These are phyloP conservation scores for Lymantria monacha DNA, from an alignment of 2,888 invertebrate genomes.

Conservation along the genomic window DNA sequence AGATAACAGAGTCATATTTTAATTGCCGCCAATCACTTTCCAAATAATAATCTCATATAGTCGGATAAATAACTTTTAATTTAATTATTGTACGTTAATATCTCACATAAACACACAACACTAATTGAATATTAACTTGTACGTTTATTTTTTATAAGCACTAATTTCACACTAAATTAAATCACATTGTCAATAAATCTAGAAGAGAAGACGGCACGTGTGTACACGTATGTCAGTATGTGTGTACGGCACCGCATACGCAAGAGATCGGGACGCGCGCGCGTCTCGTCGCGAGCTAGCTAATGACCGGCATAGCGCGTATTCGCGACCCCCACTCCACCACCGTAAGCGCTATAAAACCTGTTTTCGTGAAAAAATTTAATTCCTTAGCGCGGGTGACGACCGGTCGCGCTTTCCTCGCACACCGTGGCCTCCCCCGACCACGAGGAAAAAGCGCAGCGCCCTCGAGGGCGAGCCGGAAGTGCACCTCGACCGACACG, in stretches of 20 bases:
- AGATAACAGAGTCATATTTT: not conserved
- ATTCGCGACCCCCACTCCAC: constrained; percentile 78
- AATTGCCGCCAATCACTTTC: not conserved
- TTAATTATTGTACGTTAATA: not conserved
- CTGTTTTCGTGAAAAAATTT: constrained; percentile 81
- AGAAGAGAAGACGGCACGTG: constrained; percentile 27
- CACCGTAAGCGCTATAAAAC: constrained; percentile 77
- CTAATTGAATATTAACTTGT: not conserved
- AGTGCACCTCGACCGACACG: constrained; percentile 75
- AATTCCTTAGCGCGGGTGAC: constrained; percentile 74
- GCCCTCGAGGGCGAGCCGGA: constrained; percentile 70
- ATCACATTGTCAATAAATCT: constrained; percentile 46
- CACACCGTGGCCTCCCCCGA: constrained; percentile 52
- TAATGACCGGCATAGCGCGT: constrained; percentile 77
- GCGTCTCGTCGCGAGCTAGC: constrained; percentile 69
- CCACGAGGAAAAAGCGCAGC: constrained; percentile 74
- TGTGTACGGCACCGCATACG: constrained; percentile 48
- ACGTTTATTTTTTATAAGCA: constrained; percentile 23
- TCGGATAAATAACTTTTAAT: constrained; percentile 11
- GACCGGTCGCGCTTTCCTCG: constrained; percentile 77
- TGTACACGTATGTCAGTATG: constrained; percentile 12
- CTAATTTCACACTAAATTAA: constrained; percentile 42
- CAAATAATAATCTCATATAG: constrained; percentile 6
- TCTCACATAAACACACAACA: not conserved
- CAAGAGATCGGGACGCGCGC: constrained; percentile 59